Evolutionary conservation across 2,888 invertebrate species (phyloP).

Genomic region (Pristionchus entomophagus): DNA sequence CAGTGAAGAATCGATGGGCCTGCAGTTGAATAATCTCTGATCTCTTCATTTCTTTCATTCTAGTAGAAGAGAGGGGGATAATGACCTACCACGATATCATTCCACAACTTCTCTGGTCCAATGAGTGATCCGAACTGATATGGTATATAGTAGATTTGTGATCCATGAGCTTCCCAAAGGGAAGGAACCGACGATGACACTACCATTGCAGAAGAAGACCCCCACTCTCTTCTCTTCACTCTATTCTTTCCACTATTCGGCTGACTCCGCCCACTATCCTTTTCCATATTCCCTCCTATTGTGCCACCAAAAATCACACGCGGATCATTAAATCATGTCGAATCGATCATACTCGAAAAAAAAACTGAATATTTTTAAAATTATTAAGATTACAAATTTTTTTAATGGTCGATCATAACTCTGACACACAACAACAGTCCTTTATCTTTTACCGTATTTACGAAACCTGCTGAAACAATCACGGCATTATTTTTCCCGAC

Average conservation of each 20-base stretch:
- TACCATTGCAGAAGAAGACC: conserved; percentile 8
- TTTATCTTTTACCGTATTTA: background rate
- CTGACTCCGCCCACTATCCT: conserved; percentile 45
- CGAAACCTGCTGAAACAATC: no score
- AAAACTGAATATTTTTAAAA: background rate
- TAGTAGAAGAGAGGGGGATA: background rate
- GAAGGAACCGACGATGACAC: background rate
- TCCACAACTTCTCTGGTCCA: conserved; percentile 54
- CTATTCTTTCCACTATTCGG: background rate
- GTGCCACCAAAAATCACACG: conserved; percentile 2
- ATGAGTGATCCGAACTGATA: conserved; percentile 57
- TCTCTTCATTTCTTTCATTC: background rate
- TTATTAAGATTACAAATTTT: background rate
- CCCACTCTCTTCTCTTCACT: conserved; percentile 34
- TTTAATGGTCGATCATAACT: background rate
- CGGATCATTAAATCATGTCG: background rate
- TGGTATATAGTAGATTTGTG: conserved; percentile 63
- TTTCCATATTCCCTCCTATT: background rate
- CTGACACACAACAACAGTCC: no score
- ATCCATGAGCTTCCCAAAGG: conserved; percentile 63
- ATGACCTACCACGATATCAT: conserved; percentile 47
- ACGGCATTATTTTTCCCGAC: no score
- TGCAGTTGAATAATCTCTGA: background rate
- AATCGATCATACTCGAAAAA: no score
- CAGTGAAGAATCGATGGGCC: conserved; percentile 57